phyloP scores from a whole-genome alignment of 1,140 invertebrate species.

The Laodelphax striatellus region DNA sequence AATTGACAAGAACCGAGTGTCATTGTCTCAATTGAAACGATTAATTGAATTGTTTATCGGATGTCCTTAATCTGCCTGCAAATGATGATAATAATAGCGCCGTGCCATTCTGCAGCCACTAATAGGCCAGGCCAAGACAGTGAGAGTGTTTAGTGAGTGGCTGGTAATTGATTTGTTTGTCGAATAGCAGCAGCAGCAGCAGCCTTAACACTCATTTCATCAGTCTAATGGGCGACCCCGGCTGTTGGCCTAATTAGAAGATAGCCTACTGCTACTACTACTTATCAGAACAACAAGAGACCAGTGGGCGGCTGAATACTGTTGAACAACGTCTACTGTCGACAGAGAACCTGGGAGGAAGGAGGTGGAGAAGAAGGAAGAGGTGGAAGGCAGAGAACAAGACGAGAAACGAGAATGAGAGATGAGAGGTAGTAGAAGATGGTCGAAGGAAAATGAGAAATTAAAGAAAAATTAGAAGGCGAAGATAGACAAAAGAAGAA shows the following conservation, averaged over 20 bases:
- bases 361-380: slow-evolving; percentile 6
- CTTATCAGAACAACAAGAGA: neutral
- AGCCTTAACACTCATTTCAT: too few relatives aligned
- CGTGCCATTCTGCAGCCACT: too few relatives aligned
- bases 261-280: neutral
- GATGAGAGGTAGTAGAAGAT: slow-evolving; percentile 9
- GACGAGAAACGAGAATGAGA: slow-evolving; percentile 9
- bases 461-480: slow-evolving; percentile 8
- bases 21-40: too few relatives aligned
- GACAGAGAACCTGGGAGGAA: neutral
- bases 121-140: too few relatives aligned
- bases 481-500: slow-evolving; percentile 12
- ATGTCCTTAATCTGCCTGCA: too few relatives aligned
- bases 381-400: slow-evolving; percentile 11
- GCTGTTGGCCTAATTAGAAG: neutral
- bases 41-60: too few relatives aligned
- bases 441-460: slow-evolving; percentile 11
- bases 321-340: neutral
- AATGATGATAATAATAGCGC: too few relatives aligned
- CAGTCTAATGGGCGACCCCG: neutral
- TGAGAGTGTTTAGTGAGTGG: too few relatives aligned
- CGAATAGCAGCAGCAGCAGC: too few relatives aligned
- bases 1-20: too few relatives aligned
- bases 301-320: too few relatives aligned
- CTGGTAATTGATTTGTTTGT: too few relatives aligned